These are phyloP conservation scores for Arnoldichthys spilopterus DNA, from an alignment of 2,797 vertebrate species.

Conservation along the genomic window DNA sequence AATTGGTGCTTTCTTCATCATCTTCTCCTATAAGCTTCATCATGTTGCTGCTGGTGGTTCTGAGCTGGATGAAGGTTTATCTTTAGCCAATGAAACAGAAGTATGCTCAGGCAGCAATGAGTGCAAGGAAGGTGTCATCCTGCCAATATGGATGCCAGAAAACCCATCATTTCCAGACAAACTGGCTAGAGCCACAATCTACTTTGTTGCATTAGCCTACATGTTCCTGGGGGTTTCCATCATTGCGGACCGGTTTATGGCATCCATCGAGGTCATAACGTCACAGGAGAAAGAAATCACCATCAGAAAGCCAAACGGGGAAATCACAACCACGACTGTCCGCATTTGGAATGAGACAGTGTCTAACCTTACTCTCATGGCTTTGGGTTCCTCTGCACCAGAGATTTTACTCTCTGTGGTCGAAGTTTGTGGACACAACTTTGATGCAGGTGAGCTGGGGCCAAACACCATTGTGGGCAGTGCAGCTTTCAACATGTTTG, in stretches of 20 bases:
- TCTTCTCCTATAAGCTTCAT: slow-evolving; percentile 69
- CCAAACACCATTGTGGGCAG: slow-evolving; percentile 98
- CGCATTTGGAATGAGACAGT: slow-evolving; percentile 97
- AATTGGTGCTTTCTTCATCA: slow-evolving; percentile 71
- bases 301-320: slow-evolving; percentile 91
- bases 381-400: slow-evolving; percentile 92
- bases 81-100: slow-evolving; percentile 65
- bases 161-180: slow-evolving; percentile 89
- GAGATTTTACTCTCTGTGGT: slow-evolving; percentile 96
- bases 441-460: slow-evolving; percentile 89
- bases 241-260: slow-evolving; percentile 97
- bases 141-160: slow-evolving; percentile 88
- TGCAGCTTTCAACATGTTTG: slow-evolving; percentile 99
- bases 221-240: slow-evolving; percentile 98
- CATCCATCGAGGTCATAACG: slow-evolving; percentile 97
- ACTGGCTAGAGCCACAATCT: slow-evolving; percentile 91
- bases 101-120: slow-evolving; percentile 79
- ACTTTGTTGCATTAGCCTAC: slow-evolving; percentile 91
- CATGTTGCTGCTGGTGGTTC: slow-evolving; percentile 59
- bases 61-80: slow-evolving; percentile 15
- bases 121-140: slow-evolving; percentile 89
- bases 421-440: slow-evolving; percentile 95
- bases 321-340: slow-evolving; percentile 90
- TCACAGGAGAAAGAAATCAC: slow-evolving; percentile 94
- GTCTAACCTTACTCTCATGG: slow-evolving; percentile 97